These are phyloP conservation scores for Gambelia wislizenii DNA, from an alignment of 2,797 vertebrate species.

Conservation along the genomic window DNA sequence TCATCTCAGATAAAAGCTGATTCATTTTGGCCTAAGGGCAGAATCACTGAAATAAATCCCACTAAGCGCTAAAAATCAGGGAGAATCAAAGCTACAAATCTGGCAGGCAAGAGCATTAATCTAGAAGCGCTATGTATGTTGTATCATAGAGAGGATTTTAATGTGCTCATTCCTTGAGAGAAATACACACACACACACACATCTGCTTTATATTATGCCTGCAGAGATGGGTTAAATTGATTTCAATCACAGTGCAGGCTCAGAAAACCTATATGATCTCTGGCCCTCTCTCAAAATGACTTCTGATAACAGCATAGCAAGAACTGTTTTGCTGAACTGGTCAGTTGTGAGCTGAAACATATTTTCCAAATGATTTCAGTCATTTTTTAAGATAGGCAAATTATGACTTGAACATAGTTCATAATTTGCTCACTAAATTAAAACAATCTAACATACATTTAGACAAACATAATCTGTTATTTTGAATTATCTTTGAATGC, in stretches of 20 bases:
- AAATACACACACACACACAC: conserved; percentile 12
- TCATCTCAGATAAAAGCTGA: conserved; percentile 67
- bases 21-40: conserved; percentile 73
- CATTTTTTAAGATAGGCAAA: background rate
- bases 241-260: conserved; percentile 74
- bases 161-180: conserved; percentile 66
- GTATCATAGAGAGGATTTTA: conserved; percentile 66
- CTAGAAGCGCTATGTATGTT: conserved; percentile 69
- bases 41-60: conserved; percentile 70
- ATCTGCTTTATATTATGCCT: conserved; percentile 78
- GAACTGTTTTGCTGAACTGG: conserved; percentile 44
- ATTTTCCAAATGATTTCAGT: conserved; percentile 39
- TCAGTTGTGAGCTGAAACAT: conserved; percentile 46
- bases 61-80: conserved; percentile 65
- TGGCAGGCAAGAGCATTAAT: conserved; percentile 75
- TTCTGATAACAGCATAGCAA: conserved; percentile 70
- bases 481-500: background rate
- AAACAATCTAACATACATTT: too few relatives aligned
- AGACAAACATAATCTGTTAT: background rate
- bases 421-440: background rate
- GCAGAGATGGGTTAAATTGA: conserved; percentile 64
- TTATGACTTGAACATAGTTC: background rate
- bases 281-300: conserved; percentile 69
- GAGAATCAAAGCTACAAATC: conserved; percentile 71
- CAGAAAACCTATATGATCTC: conserved; percentile 73